These are phyloP conservation scores for Altica lythri DNA, from an alignment of 2,888 invertebrate species.

Conservation along the genomic window DNA sequence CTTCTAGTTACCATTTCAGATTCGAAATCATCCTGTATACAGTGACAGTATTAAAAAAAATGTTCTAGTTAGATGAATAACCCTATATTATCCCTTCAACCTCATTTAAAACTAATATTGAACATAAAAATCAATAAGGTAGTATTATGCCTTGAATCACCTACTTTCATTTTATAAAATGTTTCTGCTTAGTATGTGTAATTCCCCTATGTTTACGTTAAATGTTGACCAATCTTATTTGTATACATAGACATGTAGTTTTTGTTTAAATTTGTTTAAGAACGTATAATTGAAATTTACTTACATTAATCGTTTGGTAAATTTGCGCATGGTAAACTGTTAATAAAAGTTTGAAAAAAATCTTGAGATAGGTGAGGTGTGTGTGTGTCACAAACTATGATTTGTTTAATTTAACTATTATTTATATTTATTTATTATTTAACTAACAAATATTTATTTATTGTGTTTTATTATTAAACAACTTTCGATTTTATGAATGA, in stretches of 20 bases:
- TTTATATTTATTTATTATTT: conserved; percentile 42
- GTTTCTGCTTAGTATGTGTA: conserved; percentile 23
- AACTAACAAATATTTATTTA: conserved; percentile 52
- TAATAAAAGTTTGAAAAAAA: conserved; percentile 46
- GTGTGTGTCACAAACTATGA: conserved; percentile 43
- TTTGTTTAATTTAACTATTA: conserved; percentile 41
- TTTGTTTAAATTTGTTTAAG: conserved; percentile 41
- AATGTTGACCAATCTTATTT: conserved; percentile 50
- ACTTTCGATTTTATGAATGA: conserved; percentile 40
- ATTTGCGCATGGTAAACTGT: conserved; percentile 49
- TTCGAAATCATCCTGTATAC: too few species aligned
- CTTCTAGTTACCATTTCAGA: too few species aligned
- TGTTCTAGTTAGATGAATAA: too few species aligned
- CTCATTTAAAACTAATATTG: not conserved
- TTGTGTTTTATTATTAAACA: conserved; percentile 44
- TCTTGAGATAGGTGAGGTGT: too few species aligned
- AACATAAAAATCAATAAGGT: conserved; percentile 3
- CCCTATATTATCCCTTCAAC: not conserved
- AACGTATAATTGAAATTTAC: conserved; percentile 41
- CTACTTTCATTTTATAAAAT: not conserved
- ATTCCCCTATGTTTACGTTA: conserved; percentile 45
- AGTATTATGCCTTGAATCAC: not conserved
- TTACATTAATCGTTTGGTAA: conserved; percentile 49
- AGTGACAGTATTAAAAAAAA: too few species aligned
- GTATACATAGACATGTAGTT: conserved; percentile 40